Percentiles rank a stretch among this genome's conserved stretches.
These are phyloP conservation scores for Xanthorhoe spadicearia DNA, from an alignment of 2,888 invertebrate species.

Conservation along the genomic window DNA sequence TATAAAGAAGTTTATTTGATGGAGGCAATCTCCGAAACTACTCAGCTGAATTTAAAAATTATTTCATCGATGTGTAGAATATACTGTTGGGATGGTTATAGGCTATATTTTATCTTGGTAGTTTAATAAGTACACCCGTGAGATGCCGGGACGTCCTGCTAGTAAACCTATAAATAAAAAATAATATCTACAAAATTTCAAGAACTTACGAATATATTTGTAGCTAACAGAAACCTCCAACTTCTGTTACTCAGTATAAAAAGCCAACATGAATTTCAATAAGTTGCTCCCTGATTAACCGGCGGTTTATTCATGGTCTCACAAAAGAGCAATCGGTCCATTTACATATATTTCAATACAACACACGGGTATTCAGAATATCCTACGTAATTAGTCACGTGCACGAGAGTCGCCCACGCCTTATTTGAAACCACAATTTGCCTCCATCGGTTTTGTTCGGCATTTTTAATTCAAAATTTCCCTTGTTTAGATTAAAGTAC, in stretches of 20 bases:
- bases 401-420: background rate
- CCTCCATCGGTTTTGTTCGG: background rate
- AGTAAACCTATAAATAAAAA: too few species aligned
- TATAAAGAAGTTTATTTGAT: too few species aligned
- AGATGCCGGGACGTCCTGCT: too few species aligned
- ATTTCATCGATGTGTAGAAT: too few species aligned
- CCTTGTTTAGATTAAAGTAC: too few species aligned
- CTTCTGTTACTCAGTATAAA: background rate
- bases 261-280: conserved; percentile 22
- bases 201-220: background rate
- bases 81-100: too few species aligned
- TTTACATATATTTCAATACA: conserved; percentile 41
- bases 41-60: too few species aligned
- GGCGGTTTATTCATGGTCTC: conserved; percentile 36
- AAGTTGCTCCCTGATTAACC: conserved; percentile 43
- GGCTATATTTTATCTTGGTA: too few species aligned
- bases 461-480: too few species aligned
- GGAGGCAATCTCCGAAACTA: too few species aligned
- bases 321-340: conserved; percentile 46
- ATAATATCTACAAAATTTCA: too few species aligned
- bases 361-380: conserved; percentile 29
- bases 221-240: background rate
- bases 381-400: background rate
- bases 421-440: background rate
- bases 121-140: too few species aligned